These are phyloP conservation scores for Ctena decussata DNA, from an alignment of 2,888 invertebrate genomes.

Conservation along the genomic window DNA sequence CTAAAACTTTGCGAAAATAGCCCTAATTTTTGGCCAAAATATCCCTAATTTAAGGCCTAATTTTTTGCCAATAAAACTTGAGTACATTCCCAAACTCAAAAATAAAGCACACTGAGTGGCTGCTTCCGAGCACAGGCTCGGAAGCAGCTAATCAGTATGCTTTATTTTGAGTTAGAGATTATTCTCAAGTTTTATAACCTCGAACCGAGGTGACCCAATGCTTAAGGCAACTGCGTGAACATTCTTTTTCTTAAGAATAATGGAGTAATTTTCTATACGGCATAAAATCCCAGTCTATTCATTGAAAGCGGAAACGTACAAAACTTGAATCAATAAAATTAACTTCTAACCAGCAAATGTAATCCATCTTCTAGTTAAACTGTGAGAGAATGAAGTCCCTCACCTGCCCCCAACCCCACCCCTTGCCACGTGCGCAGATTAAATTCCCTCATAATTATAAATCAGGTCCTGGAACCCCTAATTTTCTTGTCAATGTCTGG, in stretches of 20 bases:
- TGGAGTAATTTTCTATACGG: neutral
- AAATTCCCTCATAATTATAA: constrained; percentile 10
- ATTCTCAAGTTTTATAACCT: no score
- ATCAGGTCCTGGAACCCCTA: constrained; percentile 1
- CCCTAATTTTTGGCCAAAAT: no score
- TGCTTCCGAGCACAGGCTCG: no score
- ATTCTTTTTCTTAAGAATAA: neutral
- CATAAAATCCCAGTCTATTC: constrained; percentile 2
- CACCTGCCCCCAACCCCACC: constrained; percentile 14
- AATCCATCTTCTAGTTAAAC: constrained; percentile 1
- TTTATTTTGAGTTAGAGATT: no score
- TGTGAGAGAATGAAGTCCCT: constrained; percentile 7
- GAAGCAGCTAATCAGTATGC: no score
- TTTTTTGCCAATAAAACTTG: no score
- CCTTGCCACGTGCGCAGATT: constrained; percentile 12
- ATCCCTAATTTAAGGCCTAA: no score
- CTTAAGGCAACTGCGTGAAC: no score
- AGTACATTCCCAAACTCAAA: no score
- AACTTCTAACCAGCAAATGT: neutral
- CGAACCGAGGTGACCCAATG: no score
- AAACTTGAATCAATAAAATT: constrained; percentile 1
- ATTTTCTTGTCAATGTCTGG: constrained; percentile 1
- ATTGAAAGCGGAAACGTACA: neutral
- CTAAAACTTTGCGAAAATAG: no score
- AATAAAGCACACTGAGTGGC: no score